Evolutionary conservation across 30 jellyfish, hydroid and myxozoan species (phyloP), one percentile per base, ranked within the genome.

Genomic region (Sanderia malayensis): DNA sequence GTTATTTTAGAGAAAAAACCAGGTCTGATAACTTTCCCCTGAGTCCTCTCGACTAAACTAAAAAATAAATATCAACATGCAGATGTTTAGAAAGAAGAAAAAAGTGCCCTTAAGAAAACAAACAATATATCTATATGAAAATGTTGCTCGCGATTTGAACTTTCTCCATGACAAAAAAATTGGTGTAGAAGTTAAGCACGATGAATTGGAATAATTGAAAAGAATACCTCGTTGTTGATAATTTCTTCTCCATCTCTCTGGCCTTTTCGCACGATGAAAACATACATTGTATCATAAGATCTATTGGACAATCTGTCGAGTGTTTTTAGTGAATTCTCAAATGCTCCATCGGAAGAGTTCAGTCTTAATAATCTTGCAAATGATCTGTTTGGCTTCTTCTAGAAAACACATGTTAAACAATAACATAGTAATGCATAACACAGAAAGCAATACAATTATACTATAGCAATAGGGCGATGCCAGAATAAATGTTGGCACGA

Each of bases 231-330:
- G 58, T 89, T 89, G 47, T 66, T 71, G 0, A 69, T 21, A 30
- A 89, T 82, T 4, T 83, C 91, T 31, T 61, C 73, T 41, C 96
- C 90, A 26, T 83, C 86, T n/a, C 67, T 61, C 60, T 89, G 92
- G 18, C 90, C 95, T 58, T 76, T 82, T 31, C 85, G 84, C 34
- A 89, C 97, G 37, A 64, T 74, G 58, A 81, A 76, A 7, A 85
- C 94, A 83, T 69, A 78, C 86, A 89, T 55, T 21, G 95, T 89
- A 70, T 89, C 97, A 57, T 63, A 89, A 7, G 95, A 81, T 57
- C 97, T 79, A 28, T 76, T 61, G 0, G 97, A 85, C 58, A 81
- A 34, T 27, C 86, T 26, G 72, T 89, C 97, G 61, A 89, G 67
- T 30, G 71, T 17, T 27, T 71, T 82, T 57, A 89, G 73, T 0